Conservation (phyloP, 1,140 invertebrate genomes). For the Oryzaephilus surinamensis region DNA sequence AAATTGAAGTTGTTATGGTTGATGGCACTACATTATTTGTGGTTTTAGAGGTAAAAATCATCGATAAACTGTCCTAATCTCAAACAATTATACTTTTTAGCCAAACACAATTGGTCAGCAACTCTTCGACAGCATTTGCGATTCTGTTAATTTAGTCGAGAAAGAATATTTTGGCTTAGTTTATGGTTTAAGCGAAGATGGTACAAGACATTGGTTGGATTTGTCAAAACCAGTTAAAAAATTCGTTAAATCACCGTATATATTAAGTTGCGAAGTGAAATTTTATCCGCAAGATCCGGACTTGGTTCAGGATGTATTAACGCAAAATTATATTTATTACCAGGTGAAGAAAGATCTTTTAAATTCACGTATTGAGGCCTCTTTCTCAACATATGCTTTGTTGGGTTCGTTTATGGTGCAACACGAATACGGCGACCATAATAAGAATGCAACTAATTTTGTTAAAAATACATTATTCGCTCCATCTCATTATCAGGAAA, state of each 20-base stretch:
- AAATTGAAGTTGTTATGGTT: constrained; percentile 65
- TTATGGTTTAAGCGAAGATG: constrained; percentile 71
- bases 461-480: constrained; percentile 88
- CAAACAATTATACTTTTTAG: constrained; percentile 45
- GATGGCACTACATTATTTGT: constrained; percentile 53
- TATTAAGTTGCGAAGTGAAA: constrained; percentile 93
- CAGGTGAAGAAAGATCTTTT: constrained; percentile 93
- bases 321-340: constrained; percentile 92
- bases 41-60: constrained; percentile 21
- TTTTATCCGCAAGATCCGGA: constrained; percentile 98
- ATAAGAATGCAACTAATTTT: constrained; percentile 68
- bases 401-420: constrained; percentile 96
- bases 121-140: constrained; percentile 79
- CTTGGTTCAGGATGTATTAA: constrained; percentile 94
- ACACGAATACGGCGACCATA: constrained; percentile 86
- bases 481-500: constrained; percentile 77
- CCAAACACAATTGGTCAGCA: constrained; percentile 82
- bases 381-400: constrained; percentile 92
- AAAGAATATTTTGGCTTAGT: constrained; percentile 92
- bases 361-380: constrained; percentile 84
- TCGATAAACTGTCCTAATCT: background rate
- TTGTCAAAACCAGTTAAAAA: constrained; percentile 78
- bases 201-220: constrained; percentile 76
- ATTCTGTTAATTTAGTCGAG: constrained; percentile 79
- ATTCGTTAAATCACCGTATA: constrained; percentile 90